phyloP scores from a whole-genome alignment of 2,888 invertebrate genomes.

The Hedya salicella region DNA sequence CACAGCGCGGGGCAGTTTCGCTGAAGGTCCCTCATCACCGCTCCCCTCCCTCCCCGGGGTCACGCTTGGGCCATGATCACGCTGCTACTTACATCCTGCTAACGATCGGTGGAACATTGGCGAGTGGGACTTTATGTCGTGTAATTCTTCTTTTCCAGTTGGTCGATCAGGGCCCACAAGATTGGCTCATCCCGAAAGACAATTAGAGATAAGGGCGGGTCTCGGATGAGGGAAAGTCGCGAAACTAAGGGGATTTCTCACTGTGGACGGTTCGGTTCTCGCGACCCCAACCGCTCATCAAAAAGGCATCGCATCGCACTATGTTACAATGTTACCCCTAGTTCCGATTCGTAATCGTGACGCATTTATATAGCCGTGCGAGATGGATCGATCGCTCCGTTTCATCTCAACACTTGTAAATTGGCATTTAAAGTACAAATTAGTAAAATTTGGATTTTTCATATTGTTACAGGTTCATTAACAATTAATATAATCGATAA shows the following conservation, averaged over 20 bases:
- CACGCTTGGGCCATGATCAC: constrained; percentile 82
- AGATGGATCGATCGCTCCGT: constrained; percentile 76
- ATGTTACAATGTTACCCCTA: constrained; percentile 78
- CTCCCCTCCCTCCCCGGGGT: constrained; percentile 62
- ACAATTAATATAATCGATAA: constrained; percentile 79
- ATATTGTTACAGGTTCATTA: constrained; percentile 85
- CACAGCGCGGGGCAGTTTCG: constrained; percentile 80
- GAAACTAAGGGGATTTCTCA: constrained; percentile 83
- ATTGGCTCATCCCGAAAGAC: constrained; percentile 85
- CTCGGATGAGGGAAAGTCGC: constrained; percentile 82
- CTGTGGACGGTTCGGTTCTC: constrained; percentile 78
- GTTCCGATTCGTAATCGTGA: constrained; percentile 72
- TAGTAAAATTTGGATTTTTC: constrained; percentile 84
- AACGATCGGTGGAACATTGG: constrained; percentile 66
- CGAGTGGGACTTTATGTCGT: constrained; percentile 83
- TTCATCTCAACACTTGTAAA: constrained; percentile 81
- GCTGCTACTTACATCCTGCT: constrained; percentile 81
- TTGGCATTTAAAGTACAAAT: constrained; percentile 85
- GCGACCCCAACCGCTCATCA: constrained; percentile 80
- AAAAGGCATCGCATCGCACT: constrained; percentile 84
- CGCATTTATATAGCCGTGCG: constrained; percentile 75
- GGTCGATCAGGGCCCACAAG: constrained; percentile 85
- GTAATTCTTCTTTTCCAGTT: constrained; percentile 84
- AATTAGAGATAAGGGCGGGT: constrained; percentile 82
- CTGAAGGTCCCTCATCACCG: constrained; percentile 84